A percentile compares a stretch with the other conserved stretches of the same genome.
These are phyloP conservation scores for Fringilla coelebs DNA, from an alignment of 2,797 vertebrate genomes.

Conservation along the genomic window DNA sequence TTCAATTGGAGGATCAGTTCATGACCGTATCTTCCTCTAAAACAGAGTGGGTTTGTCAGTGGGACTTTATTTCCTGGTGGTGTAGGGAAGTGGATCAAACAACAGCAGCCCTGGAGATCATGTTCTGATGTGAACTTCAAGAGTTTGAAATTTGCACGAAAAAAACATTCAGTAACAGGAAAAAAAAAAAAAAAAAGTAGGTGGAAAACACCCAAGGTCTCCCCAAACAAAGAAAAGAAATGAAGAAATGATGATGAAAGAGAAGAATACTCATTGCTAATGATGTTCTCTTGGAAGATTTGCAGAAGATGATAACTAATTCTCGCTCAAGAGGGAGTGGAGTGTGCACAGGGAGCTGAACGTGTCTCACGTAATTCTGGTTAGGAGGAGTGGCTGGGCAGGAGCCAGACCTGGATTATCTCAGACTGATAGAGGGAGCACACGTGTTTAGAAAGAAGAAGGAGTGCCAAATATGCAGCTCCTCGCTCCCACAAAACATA, in stretches of 20 bases:
- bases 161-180: neutral
- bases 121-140: neutral
- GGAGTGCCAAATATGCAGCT: slow-evolving; percentile 65
- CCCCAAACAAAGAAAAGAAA: neutral
- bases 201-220: neutral
- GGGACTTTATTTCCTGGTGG: neutral
- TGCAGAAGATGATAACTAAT: neutral
- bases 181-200: neutral
- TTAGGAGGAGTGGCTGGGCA: slow-evolving; percentile 60
- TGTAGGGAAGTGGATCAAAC: neutral
- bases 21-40: neutral
- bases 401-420: slow-evolving; percentile 69
- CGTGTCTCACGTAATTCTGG: slow-evolving; percentile 29
- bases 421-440: slow-evolving; percentile 66
- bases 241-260: neutral
- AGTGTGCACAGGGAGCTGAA: neutral
- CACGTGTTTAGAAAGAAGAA: slow-evolving; percentile 55
- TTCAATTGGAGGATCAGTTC: neutral
- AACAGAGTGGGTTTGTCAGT: neutral
- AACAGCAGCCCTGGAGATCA: neutral
- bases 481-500: slow-evolving; percentile 62
- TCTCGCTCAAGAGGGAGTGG: neutral
- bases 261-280: neutral
- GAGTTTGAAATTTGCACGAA: neutral
- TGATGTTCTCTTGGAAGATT: neutral